These are phyloP conservation scores for Parnassius orleans DNA, from an alignment of 2,888 invertebrate species.

Conservation along the genomic window DNA sequence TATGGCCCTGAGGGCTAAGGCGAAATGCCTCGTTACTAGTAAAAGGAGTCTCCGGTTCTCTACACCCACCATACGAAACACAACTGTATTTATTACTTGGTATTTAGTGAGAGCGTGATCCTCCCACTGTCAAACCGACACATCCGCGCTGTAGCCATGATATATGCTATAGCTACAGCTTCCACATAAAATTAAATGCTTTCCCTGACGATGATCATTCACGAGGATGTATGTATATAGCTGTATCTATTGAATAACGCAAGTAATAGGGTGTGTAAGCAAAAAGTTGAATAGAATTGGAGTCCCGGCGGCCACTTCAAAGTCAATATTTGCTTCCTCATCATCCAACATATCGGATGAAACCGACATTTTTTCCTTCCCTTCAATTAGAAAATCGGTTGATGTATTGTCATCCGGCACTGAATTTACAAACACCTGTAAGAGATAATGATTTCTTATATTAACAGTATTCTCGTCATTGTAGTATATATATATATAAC, in stretches of 20 bases:
- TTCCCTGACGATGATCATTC: no score
- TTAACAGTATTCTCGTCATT: neutral
- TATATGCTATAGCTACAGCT: no score
- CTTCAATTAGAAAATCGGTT: slow-evolving; percentile 57
- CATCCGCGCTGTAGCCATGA: no score
- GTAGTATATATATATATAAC: no score
- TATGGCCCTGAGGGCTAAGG: no score
- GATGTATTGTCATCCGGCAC: slow-evolving; percentile 60
- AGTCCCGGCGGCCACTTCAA: slow-evolving; percentile 72
- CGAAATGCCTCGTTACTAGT: no score
- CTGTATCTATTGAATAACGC: slow-evolving; percentile 40
- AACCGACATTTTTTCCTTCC: slow-evolving; percentile 51
- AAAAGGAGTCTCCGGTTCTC: no score
- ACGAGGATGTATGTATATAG: neutral
- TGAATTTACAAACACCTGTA: slow-evolving; percentile 63
- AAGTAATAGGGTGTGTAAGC: slow-evolving; percentile 68
- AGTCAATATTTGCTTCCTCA: slow-evolving; percentile 46
- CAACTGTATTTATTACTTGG: no score
- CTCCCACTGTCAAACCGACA: no score
- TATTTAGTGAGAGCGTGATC: no score
- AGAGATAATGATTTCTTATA: neutral
- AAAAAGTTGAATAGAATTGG: slow-evolving; percentile 68
- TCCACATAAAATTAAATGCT: no score
- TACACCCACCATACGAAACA: no score
- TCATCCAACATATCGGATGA: slow-evolving; percentile 47